Percentiles rank a stretch among this genome's conserved stretches.
phyloP scores from a whole-genome alignment of 2,113 vertebrate species.

The Fulica atra region DNA sequence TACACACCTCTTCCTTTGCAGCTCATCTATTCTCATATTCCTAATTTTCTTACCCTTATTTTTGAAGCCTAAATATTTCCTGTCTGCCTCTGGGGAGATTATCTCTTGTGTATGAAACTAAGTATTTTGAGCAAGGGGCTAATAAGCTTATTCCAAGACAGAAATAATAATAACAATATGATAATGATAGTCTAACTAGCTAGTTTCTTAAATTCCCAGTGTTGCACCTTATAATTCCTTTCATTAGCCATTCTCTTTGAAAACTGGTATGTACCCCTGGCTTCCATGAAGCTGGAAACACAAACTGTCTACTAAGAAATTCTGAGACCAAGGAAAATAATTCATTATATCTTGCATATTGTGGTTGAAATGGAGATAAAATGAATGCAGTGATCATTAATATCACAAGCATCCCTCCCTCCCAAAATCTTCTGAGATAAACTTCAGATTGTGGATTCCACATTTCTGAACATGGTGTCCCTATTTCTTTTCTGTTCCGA shows the following conservation, averaged over 20 bases:
- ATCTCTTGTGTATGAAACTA: background rate
- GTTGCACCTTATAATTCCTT: background rate
- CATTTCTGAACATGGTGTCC: too few species aligned
- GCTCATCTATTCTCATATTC: background rate
- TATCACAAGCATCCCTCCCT: background rate
- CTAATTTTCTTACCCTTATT: background rate
- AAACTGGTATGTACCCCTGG: background rate
- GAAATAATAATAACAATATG: background rate
- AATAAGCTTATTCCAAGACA: background rate
- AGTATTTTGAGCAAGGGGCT: background rate
- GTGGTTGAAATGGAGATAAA: background rate
- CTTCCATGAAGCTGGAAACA: background rate
- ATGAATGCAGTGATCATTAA: background rate
- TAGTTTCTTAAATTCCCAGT: background rate
- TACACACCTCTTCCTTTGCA: background rate
- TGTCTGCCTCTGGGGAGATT: background rate
- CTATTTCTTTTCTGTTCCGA: background rate
- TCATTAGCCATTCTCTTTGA: background rate
- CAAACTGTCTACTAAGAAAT: background rate
- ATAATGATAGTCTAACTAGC: background rate
- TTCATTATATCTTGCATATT: background rate
- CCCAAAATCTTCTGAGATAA: background rate
- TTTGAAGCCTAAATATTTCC: background rate
- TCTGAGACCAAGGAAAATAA: background rate
- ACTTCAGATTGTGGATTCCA: background rate